These are phyloP conservation scores for Gasterosteus aculeatus DNA, from an alignment of 2,113 vertebrate species.

Conservation along the genomic window DNA sequence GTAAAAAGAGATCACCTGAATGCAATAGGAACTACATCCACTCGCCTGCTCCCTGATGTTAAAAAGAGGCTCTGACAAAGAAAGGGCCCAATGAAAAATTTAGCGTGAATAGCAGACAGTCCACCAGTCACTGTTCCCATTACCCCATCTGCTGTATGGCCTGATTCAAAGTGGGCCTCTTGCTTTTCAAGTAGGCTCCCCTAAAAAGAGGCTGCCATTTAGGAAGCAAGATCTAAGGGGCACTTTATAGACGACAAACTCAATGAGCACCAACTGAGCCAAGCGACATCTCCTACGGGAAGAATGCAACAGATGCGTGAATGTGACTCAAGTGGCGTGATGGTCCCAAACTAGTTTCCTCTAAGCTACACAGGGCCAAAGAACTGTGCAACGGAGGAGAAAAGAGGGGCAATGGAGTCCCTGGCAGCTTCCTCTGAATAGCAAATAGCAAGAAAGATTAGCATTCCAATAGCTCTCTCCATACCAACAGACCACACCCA, in stretches of 20 bases:
- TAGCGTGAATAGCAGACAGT: constrained; percentile 1
- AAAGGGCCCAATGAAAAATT: constrained; percentile 15
- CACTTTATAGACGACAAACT: constrained; percentile 15
- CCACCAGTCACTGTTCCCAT: constrained; percentile 40
- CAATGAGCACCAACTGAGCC: constrained; percentile 23
- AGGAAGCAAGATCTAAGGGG: constrained; percentile 17
- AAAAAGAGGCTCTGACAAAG: constrained; percentile 20
- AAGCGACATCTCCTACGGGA: constrained; percentile 12
- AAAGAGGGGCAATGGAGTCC: constrained; percentile 23
- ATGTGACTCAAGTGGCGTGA: constrained; percentile 33
- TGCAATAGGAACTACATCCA: constrained; percentile 27
- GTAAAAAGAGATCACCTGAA: not conserved
- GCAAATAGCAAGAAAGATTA: constrained; percentile 66
- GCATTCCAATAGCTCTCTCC: constrained; percentile 72
- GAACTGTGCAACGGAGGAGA: constrained; percentile 35
- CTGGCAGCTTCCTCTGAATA: constrained; percentile 53
- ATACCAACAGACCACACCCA: constrained; percentile 65
- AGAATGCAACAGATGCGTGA: constrained; percentile 43
- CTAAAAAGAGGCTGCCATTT: constrained; percentile 26
- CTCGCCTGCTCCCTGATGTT: constrained; percentile 13
- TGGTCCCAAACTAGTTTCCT: constrained; percentile 52
- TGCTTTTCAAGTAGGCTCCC: constrained; percentile 25
- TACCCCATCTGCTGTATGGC: constrained; percentile 19
- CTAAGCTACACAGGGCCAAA: constrained; percentile 15
- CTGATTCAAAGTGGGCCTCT: constrained; percentile 40